phyloP scores from a whole-genome alignment of 2,797 vertebrate genomes.

The Sylvilagus floridanus region DNA sequence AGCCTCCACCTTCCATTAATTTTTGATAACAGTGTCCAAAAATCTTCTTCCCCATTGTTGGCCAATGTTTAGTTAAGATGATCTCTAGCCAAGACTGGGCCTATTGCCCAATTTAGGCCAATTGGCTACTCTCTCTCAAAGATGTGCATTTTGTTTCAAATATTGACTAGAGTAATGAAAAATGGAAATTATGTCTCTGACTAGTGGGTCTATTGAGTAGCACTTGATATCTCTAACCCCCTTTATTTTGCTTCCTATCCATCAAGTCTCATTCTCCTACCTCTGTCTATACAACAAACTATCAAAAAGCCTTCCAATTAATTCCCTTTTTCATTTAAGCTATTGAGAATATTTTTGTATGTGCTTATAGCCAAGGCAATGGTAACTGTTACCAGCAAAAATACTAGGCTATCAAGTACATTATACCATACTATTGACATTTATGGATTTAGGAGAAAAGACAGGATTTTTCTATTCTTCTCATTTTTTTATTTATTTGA shows the following conservation, averaged over 20 bases:
- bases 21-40: not conserved
- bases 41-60: not conserved
- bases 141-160: not conserved
- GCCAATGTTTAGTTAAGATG: not conserved
- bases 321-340: not conserved
- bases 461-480: not conserved
- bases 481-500: not conserved
- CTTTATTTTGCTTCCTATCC: not conserved
- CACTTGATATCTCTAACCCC: not conserved
- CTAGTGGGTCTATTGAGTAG: not conserved
- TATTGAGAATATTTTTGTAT: not conserved
- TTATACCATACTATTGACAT: not conserved
- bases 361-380: slow-evolving; percentile 10
- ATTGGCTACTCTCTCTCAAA: not conserved
- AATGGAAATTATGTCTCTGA: not conserved
- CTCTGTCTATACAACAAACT: not conserved
- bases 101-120: not conserved
- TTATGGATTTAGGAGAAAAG: not conserved
- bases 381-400: not conserved
- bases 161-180: not conserved
- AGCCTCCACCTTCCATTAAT: not conserved
- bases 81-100: not conserved
- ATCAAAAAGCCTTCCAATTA: not conserved
- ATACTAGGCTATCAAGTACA: not conserved
- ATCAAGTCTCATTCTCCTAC: not conserved